Percentiles rank a stretch among this genome's conserved stretches.
These are phyloP conservation scores for Ormia ochracea DNA, from an alignment of 2,888 invertebrate species.

Conservation along the genomic window DNA sequence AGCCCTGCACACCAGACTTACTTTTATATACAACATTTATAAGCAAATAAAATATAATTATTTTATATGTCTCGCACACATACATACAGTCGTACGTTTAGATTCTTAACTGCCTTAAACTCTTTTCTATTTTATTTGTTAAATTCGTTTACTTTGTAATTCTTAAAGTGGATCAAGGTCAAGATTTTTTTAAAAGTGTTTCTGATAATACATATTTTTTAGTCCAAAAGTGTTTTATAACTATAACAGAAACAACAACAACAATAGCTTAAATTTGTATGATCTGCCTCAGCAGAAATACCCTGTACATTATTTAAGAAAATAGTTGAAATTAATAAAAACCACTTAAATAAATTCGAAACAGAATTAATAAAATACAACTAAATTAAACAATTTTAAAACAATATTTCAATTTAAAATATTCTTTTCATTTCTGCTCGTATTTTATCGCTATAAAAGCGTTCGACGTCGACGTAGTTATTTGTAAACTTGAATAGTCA, in stretches of 20 bases:
- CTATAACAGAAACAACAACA: neutral
- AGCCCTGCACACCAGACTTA: too few relatives aligned
- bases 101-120: neutral
- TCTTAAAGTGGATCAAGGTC: conserved; percentile 17
- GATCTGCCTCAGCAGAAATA: neutral
- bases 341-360: neutral
- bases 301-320: neutral
- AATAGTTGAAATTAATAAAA: neutral
- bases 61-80: neutral
- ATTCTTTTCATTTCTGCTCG: neutral
- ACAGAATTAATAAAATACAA: neutral
- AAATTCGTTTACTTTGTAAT: neutral
- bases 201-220: neutral
- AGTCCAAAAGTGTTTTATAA: neutral
- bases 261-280: neutral
- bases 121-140: neutral
- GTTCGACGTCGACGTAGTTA: neutral
- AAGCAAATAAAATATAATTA: too few relatives aligned
- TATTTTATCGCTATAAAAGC: neutral
- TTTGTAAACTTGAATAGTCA: conserved; percentile 31
- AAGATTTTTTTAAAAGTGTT: neutral
- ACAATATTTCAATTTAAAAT: neutral
- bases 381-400: neutral
- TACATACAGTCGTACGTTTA: neutral
- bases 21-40: too few relatives aligned